Base-by-base conservation (phyloP, 2,113 vertebrate genomes). In the Gasterosteus aculeatus region DNA sequence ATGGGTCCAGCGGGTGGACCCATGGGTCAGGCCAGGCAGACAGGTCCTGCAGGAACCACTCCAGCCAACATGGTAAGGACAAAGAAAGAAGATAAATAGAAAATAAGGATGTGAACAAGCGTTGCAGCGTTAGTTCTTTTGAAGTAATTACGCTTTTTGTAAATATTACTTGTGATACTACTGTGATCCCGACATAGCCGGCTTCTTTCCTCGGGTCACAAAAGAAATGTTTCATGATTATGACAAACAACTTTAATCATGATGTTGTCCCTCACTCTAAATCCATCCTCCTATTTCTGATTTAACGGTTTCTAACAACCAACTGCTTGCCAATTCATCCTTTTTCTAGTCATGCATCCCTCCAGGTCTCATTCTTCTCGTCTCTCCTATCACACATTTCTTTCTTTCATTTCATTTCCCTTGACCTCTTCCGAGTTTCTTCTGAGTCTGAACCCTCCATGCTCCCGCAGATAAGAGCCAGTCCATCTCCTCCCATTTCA, bases 61-160 rank as follows among this genome's bases (percentile, higher is more conserved):
- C 82, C 92, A 63, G 68, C 90, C 3, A 89, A 92, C 3, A 93
- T 74, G 72, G 96, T 97, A 85, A 95, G 96, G 84, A 60, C 7
- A 67, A 10, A 57, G 10, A 68, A 2, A 19, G 22, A 29, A 31
- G 4, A 69, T 10, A 72, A 56, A 53, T 4, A 31, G 26, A 54
- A 56, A n/a, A 57, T 33, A 11, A 68, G 2, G n/a, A 63, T 29
- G 12, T 22, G 14, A n/a, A 51, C 7, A 33, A 38, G 3, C 22
- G 14, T 33, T 54, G 5, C 15, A 14, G 49, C 1, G 19, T 38
- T 33, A 39, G 19, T 38, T 71, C 2, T 14, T 46, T 41, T 49
- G 41, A 60, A 60, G 26, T 29, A 22, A 35, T 31, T 16, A 38
- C 26, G 46, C 18, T 33, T 35, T 51, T 26, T 26, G 51, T 54